Conservation (phyloP, 2,888 invertebrate genomes). For the Bembecia ichneumoniformis region DNA sequence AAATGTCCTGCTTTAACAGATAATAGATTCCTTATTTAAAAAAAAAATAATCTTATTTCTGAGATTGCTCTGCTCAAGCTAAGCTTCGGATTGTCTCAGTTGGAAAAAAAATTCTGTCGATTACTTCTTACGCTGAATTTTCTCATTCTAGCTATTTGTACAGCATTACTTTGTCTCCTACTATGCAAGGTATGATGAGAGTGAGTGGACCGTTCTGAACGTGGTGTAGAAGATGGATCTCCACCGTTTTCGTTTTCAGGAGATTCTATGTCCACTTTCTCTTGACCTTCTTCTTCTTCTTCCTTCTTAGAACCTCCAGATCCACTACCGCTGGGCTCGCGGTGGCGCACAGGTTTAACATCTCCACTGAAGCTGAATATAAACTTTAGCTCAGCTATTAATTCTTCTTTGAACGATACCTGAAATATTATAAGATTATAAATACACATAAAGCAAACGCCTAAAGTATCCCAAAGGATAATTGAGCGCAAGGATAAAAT, state of each 20-base stretch:
- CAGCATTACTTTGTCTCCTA: slow-evolving; percentile 53
- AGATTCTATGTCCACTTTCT: background rate
- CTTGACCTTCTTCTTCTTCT: slow-evolving; percentile 23
- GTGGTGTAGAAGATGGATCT: slow-evolving; percentile 39
- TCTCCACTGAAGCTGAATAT: slow-evolving; percentile 79
- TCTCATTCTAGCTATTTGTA: slow-evolving; percentile 52
- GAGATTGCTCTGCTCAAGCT: too few relatives aligned
- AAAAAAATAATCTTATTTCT: too few relatives aligned
- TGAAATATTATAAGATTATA: slow-evolving; percentile 28
- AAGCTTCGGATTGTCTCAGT: background rate
- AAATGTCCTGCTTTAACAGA: too few relatives aligned
- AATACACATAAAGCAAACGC: too few relatives aligned
- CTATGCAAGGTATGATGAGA: slow-evolving; percentile 51
- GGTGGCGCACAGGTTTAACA: slow-evolving; percentile 76
- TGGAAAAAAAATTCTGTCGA: background rate
- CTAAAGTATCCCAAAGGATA: too few relatives aligned
- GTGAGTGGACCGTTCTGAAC: slow-evolving; percentile 45
- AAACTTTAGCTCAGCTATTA: slow-evolving; percentile 80
- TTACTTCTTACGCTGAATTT: slow-evolving; percentile 31
- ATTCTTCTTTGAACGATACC: slow-evolving; percentile 76
- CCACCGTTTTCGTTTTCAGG: slow-evolving; percentile 19
- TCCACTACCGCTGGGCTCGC: slow-evolving; percentile 43
- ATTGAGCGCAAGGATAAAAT: too few relatives aligned
- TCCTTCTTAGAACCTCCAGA: slow-evolving; percentile 37
- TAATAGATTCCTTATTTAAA: too few relatives aligned